Percentiles rank a stretch among this genome's conserved stretches.
Conservation (phyloP, 2,888 invertebrate species). For the Oeneis ivallda region DNA sequence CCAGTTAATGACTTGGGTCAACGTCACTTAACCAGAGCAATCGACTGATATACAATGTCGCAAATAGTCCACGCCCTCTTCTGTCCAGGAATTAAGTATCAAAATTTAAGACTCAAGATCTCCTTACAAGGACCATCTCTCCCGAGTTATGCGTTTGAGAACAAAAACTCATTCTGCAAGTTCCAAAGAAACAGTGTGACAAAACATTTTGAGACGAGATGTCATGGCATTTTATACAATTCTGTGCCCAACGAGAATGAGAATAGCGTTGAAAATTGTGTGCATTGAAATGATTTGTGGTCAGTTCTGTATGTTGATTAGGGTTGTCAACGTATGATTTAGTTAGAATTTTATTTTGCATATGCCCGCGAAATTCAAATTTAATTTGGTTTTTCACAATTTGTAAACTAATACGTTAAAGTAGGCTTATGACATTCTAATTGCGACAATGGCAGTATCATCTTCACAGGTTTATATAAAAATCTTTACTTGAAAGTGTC, state of each 20-base stretch:
- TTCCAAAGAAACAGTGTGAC: slow-evolving; percentile 32
- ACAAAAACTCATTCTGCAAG: slow-evolving; percentile 45
- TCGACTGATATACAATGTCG: too few relatives aligned
- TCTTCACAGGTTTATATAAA: too few relatives aligned
- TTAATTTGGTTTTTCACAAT: too few relatives aligned
- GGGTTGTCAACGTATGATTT: slow-evolving; percentile 1
- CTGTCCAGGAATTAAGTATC: background rate
- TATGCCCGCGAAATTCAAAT: too few relatives aligned
- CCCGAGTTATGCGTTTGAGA: slow-evolving; percentile 36
- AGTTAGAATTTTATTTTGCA: background rate
- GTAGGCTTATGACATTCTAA: too few relatives aligned
- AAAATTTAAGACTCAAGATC: slow-evolving; percentile 19
- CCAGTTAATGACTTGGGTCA: too few relatives aligned
- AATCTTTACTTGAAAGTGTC: too few relatives aligned
- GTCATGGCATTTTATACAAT: background rate
- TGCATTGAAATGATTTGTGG: background rate
- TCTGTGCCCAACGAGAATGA: background rate
- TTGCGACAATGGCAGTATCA: too few relatives aligned
- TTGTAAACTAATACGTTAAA: too few relatives aligned
- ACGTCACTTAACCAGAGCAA: too few relatives aligned
- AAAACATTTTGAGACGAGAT: slow-evolving; percentile 3
- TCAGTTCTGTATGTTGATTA: background rate
- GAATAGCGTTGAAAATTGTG: slow-evolving; percentile 6
- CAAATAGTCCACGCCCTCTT: too few relatives aligned
- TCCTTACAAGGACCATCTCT: slow-evolving; percentile 29